These are phyloP conservation scores for Morpho achilles DNA, from an alignment of 2,888 invertebrate species.

Conservation along the genomic window DNA sequence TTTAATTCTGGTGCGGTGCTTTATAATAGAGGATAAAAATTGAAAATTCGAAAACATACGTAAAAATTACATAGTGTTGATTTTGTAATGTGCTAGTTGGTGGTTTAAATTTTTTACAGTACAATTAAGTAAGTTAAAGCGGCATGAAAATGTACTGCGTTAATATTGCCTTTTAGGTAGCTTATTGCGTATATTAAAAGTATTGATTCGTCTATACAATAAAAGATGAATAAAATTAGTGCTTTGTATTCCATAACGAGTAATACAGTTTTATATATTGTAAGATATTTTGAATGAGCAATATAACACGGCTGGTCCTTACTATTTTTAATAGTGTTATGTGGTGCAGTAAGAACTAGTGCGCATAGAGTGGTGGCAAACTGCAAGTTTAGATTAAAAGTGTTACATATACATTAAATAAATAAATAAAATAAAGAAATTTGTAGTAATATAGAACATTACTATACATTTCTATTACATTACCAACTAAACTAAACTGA, in stretches of 20 bases:
- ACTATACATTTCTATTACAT: too few relatives aligned
- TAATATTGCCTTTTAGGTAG: slow-evolving; percentile 1
- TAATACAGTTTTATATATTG: not conserved
- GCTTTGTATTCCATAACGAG: not conserved
- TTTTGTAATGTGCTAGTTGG: slow-evolving; percentile 17
- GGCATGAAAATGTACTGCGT: not conserved
- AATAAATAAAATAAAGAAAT: too few relatives aligned
- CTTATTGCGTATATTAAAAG: not conserved
- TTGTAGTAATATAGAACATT: too few relatives aligned
- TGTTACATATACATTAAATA: too few relatives aligned
- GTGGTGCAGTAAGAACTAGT: not conserved
- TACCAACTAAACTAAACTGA: too few relatives aligned
- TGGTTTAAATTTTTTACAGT: slow-evolving; percentile 9
- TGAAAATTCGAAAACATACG: slow-evolving; percentile 11
- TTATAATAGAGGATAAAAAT: slow-evolving; percentile 4
- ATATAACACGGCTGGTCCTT: slow-evolving; percentile 1
- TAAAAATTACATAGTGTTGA: slow-evolving; percentile 10
- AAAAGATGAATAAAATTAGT: not conserved
- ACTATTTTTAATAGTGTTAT: not conserved
- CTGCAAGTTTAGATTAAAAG: not conserved
- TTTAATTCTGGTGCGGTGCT: slow-evolving; percentile 2
- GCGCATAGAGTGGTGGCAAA: not conserved
- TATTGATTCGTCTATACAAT: slow-evolving; percentile 3
- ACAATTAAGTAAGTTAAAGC: not conserved
- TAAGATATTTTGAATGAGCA: not conserved